phyloP scores from a whole-genome alignment of 2,888 invertebrate species.

The Drosophila mettleri region DNA sequence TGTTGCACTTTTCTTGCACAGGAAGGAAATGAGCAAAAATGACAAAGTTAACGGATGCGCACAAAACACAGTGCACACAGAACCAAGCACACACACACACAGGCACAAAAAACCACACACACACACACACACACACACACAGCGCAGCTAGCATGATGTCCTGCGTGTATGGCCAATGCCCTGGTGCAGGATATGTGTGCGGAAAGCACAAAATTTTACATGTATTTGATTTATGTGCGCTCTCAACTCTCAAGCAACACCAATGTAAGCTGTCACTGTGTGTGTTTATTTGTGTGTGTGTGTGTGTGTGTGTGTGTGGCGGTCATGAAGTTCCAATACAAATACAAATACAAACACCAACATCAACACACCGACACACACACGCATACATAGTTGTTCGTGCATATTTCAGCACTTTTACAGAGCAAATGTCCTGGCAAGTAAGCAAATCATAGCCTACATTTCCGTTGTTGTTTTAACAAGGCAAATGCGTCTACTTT shows the following conservation, averaged over 20 bases:
- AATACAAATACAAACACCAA: conserved; percentile 3
- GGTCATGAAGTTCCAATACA: conserved; percentile 13
- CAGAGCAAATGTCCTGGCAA: conserved; percentile 57
- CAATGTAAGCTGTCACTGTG: conserved; percentile 42
- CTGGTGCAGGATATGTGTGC: conserved; percentile 76
- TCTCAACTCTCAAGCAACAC: conserved; percentile 62
- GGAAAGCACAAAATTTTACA: conserved; percentile 81
- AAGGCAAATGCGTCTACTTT: conserved; percentile 40
- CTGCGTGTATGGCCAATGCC: conserved; percentile 58
- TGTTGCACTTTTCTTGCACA: conserved; percentile 70
- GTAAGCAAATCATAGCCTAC: conserved; percentile 79
- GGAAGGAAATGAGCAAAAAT: conserved; percentile 82
- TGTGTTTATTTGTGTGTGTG: conserved; percentile 10
- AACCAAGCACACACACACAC: conserved; percentile 15
- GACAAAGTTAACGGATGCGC: conserved; percentile 82
- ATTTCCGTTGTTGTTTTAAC: conserved; percentile 73
- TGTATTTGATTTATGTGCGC: conserved; percentile 81
- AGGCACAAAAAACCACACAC: conserved; percentile 15
- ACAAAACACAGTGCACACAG: conserved; percentile 68
- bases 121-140: conserved; percentile 6
- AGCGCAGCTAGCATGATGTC: conserved; percentile 21
- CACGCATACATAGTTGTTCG: background rate
- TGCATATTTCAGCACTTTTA: conserved; percentile 52
- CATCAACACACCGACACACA: background rate
- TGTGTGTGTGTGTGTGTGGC: conserved; percentile 10